Base-by-base conservation (phyloP, 1,140 invertebrate genomes). In the Vollenhovia emeryi region DNA sequence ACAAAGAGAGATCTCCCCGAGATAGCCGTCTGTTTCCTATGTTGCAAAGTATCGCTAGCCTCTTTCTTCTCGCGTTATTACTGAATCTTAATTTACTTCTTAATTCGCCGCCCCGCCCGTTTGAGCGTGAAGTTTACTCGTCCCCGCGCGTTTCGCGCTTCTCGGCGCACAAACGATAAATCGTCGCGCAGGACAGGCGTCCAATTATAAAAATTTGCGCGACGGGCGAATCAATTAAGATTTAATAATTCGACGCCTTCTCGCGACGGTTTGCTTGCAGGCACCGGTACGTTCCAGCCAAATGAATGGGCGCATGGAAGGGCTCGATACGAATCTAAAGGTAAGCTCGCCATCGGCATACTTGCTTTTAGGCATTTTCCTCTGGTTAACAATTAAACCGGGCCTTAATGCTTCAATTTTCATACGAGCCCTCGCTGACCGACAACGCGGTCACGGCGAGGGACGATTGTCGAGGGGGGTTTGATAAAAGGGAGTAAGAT, bases 121-220 rank as follows among this genome's bases (percentile, higher is more conserved):
- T 79, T 73, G 52, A 50, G 66, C 48, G 68, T 68, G 11, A 48
- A 55, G 21, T 40, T 48, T 60, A 45, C n/a, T 78, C 66, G 27
- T n/a, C 8, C 76, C 48, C 40, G 43, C 86, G 87, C 48, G 69
- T 64, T 86, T 45, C 40, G 75, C 89, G 85, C n/a, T n/a, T 64
- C 40, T 79, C 78, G 78, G 60, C 9, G 83, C 85, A 80, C 85
- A 87, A 88, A 80, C 85, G 79, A 87, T n/a, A 68, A 85, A 71
- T 75, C 52, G 50, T 85, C 87, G 24, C 50, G 33, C 64, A 84
- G 50, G 64, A 64, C 73, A 55, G 57, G 66, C 78, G 78, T 86
- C 91, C 90, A 93, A 93, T 93, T 93, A 93, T 85, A 88, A 89
- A 92, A 91, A 90, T 66, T 78, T 27, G 69, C 73, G 69, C 69